A percentile compares a stretch with the other conserved stretches of the same genome.
phyloP scores from a whole-genome alignment of 2,797 vertebrate genomes.

The Gobionotothen gibberifrons region DNA sequence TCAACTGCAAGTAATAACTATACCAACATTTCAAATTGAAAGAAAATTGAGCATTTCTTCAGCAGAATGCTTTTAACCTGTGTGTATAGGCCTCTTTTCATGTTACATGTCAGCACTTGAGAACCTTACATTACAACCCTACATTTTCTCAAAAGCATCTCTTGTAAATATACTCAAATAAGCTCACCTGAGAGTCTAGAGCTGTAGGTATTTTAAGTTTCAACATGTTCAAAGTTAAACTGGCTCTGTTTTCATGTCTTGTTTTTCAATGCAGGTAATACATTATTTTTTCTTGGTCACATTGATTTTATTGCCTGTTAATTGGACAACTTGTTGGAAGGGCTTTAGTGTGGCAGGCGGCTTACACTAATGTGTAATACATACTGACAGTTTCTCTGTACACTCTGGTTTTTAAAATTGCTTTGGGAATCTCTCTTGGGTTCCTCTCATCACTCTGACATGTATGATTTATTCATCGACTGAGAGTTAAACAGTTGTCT shows the following conservation, averaged over 20 bases:
- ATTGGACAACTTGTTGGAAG: too few relatives aligned
- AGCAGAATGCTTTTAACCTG: neutral
- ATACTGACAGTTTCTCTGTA: neutral
- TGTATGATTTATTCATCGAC: slow-evolving; percentile 51
- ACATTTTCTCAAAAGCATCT: too few relatives aligned
- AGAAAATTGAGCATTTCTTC: neutral
- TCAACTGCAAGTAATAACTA: neutral
- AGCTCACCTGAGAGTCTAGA: too few relatives aligned
- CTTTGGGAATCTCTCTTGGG: slow-evolving; percentile 1
- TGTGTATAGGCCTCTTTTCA: neutral
- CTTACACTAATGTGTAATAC: neutral
- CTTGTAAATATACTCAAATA: too few relatives aligned
- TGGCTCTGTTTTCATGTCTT: too few relatives aligned
- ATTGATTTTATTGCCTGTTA: too few relatives aligned
- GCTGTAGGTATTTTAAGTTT: too few relatives aligned
- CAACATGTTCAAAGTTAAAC: too few relatives aligned
- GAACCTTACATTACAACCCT: neutral
- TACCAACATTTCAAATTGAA: neutral
- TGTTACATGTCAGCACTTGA: neutral
- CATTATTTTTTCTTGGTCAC: too few relatives aligned
- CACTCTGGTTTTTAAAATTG: neutral
- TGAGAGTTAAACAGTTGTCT: slow-evolving; percentile 16
- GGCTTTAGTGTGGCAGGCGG: too few relatives aligned
- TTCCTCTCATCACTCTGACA: slow-evolving; percentile 25
- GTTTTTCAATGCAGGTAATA: too few relatives aligned